phyloP scores from a whole-genome alignment of 2,797 vertebrate genomes.

The Gastrophryne carolinensis region DNA sequence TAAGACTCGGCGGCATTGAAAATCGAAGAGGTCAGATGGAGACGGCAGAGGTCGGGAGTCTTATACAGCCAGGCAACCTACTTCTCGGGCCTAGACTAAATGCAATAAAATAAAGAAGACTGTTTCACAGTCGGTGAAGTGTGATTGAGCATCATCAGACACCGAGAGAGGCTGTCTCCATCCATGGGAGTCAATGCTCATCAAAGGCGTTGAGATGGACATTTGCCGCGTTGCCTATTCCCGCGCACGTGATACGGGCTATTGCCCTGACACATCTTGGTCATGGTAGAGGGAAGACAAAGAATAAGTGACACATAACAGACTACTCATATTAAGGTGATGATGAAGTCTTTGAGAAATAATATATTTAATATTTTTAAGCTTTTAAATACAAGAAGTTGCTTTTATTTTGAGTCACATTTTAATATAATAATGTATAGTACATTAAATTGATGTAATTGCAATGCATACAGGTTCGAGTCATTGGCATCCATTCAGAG shows the following conservation, averaged over 20 bases:
- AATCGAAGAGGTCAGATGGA: conserved; percentile 49
- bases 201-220: conserved; percentile 33
- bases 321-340: background rate
- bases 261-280: conserved; percentile 15
- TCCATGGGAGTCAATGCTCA: conserved; percentile 22
- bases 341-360: background rate
- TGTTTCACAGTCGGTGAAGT: conserved; percentile 8
- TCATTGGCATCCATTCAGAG: too few species aligned
- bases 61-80: background rate
- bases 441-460: too few species aligned
- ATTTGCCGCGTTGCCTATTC: background rate
- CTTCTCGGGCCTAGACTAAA: background rate
- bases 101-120: background rate
- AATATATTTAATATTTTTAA: too few species aligned
- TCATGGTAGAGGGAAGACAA: background rate
- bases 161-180: conserved; percentile 30
- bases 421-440: too few species aligned
- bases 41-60: conserved; percentile 42
- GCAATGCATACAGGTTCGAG: too few species aligned
- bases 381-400: too few species aligned
- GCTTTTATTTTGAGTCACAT: too few species aligned
- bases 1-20: conserved; percentile 43
- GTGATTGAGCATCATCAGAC: background rate
- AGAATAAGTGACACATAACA: conserved; percentile 22
- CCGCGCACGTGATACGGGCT: background rate